Conservation (phyloP, 2,888 invertebrate species). For the Drosophila nr. medialis region DNA sequence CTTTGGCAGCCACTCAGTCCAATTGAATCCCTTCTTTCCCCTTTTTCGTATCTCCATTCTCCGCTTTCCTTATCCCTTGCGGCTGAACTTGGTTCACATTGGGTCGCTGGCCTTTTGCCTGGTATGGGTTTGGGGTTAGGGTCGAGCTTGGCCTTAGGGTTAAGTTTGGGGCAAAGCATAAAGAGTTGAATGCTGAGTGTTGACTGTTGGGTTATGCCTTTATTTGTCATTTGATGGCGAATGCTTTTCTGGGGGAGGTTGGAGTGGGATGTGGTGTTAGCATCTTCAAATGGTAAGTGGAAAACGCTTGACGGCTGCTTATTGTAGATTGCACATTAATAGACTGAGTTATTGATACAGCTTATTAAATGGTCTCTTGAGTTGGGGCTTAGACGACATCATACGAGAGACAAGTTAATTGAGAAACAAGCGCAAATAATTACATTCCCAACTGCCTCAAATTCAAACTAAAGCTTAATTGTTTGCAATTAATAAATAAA, state of each 20-base stretch:
- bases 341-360: constrained; percentile 49
- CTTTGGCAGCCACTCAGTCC: constrained; percentile 13
- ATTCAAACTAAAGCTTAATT: constrained; percentile 14
- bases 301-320: constrained; percentile 22
- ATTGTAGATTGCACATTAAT: constrained; percentile 42
- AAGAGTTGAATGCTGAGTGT: constrained; percentile 41
- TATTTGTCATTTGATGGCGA: constrained; percentile 71
- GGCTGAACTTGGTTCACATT: constrained; percentile 29
- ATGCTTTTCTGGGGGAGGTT: constrained; percentile 17
- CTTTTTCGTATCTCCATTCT: background rate
- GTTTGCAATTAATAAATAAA: constrained; percentile 9
- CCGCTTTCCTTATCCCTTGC: constrained; percentile 20
- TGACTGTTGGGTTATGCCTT: constrained; percentile 71
- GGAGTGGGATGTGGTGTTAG: background rate
- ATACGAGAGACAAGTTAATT: constrained; percentile 38
- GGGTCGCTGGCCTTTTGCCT: constrained; percentile 57
- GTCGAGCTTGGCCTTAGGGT: background rate
- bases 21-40: constrained; percentile 5
- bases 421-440: constrained; percentile 39
- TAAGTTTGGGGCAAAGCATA: constrained; percentile 6
- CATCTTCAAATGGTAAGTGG: constrained; percentile 6
- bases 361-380: constrained; percentile 33
- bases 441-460: constrained; percentile 7
- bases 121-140: constrained; percentile 5
- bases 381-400: background rate